Evolutionary conservation across 2,888 invertebrate species (phyloP).

Genomic region (Linnaemya vulpina): DNA sequence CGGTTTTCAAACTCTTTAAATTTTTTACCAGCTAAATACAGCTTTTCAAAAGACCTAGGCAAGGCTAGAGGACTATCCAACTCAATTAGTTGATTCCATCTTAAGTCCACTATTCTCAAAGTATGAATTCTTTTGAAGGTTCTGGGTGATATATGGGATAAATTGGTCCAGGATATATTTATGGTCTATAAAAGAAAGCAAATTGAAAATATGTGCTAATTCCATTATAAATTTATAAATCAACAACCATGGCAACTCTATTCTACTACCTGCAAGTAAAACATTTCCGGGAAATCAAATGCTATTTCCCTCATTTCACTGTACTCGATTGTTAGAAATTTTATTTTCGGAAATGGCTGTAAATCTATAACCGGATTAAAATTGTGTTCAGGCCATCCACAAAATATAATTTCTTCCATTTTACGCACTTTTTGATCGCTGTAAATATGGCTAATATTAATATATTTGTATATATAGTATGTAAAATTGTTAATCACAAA

Average conservation of each 20-base stretch:
- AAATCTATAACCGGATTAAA: slow-evolving; percentile 79
- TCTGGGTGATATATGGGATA: slow-evolving; percentile 78
- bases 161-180: slow-evolving; percentile 82
- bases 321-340: slow-evolving; percentile 79
- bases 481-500: background rate
- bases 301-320: slow-evolving; percentile 79
- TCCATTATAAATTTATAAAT: background rate
- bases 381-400: slow-evolving; percentile 79
- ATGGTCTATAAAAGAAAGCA: slow-evolving; percentile 76
- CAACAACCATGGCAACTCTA: background rate
- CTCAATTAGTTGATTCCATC: slow-evolving; percentile 81
- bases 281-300: slow-evolving; percentile 80
- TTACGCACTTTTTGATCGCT: slow-evolving; percentile 75
- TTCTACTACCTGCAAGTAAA: slow-evolving; percentile 76
- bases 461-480: slow-evolving; percentile 5
- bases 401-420: slow-evolving; percentile 77
- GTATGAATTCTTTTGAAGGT: slow-evolving; percentile 79
- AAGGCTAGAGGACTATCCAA: slow-evolving; percentile 79
- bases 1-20: background rate
- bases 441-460: slow-evolving; percentile 36
- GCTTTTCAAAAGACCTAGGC: slow-evolving; percentile 77
- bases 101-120: slow-evolving; percentile 79
- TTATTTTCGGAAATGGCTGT: slow-evolving; percentile 78
- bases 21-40: slow-evolving; percentile 79
- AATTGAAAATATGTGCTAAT: background rate